phyloP scores from a whole-genome alignment of 2,888 invertebrate genomes.

The Blastobasis adustella region DNA sequence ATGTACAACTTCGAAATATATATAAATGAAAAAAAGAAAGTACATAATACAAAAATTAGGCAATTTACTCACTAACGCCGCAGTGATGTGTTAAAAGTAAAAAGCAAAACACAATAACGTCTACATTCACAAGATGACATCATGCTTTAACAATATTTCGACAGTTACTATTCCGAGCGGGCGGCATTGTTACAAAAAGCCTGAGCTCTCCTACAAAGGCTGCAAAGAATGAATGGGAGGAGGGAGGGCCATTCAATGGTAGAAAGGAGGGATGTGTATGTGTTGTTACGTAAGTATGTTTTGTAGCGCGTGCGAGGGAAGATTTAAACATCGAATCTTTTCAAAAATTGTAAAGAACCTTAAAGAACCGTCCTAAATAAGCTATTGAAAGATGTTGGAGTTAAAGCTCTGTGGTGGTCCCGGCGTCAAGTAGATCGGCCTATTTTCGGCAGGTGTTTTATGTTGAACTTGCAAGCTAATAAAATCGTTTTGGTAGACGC shows the following conservation, averaged over 20 bases:
- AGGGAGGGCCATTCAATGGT: conserved; percentile 59
- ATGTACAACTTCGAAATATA: too few species aligned
- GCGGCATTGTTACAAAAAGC: conserved; percentile 61
- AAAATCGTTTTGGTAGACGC: too few species aligned
- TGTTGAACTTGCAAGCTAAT: too few species aligned
- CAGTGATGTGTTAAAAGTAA: neutral
- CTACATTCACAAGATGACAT: conserved; percentile 38
- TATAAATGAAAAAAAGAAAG: too few species aligned
- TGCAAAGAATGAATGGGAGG: conserved; percentile 65
- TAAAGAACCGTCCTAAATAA: neutral
- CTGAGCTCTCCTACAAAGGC: conserved; percentile 61
- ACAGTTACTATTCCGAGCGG: conserved; percentile 53
- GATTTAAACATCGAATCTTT: neutral
- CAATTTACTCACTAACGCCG: too few species aligned
- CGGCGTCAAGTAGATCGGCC: too few species aligned
- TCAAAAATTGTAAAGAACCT: conserved; percentile 1
- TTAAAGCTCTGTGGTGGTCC: too few species aligned
- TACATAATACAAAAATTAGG: too few species aligned
- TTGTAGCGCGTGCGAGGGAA: conserved; percentile 46
- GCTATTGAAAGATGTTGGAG: too few species aligned
- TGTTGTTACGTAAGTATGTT: conserved; percentile 55
- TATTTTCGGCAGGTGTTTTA: too few species aligned
- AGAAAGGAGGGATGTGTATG: conserved; percentile 54
- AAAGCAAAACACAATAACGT: conserved; percentile 10
- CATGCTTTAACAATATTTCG: conserved; percentile 59